A percentile compares a stretch with the other conserved stretches of the same genome.
Evolutionary conservation across 2,888 invertebrate species (phyloP).

Genomic region (Sesamia inferens): DNA sequence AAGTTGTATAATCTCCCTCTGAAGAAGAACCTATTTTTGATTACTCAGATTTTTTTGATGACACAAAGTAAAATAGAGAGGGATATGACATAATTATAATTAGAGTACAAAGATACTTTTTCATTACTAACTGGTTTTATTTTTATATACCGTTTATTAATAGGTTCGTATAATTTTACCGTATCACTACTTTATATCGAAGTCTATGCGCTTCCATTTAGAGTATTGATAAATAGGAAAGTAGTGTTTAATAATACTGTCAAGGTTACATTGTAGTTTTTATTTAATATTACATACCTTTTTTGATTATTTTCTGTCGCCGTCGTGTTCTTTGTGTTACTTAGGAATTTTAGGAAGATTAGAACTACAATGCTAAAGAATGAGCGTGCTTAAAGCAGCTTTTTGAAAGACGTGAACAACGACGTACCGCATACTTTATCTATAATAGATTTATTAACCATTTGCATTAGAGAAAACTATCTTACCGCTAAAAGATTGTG

Average conservation of each 20-base stretch:
- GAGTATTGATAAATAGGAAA: constrained; percentile 5
- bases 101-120: too few relatives aligned
- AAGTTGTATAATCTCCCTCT: constrained; percentile 16
- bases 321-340: constrained; percentile 1
- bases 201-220: neutral
- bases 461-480: constrained; percentile 32
- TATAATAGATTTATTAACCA: constrained; percentile 22
- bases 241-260: constrained; percentile 16
- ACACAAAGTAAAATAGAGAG: too few relatives aligned
- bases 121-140: neutral
- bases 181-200: too few relatives aligned
- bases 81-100: too few relatives aligned
- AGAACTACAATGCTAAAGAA: neutral
- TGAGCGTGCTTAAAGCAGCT: constrained; percentile 54
- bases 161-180: too few relatives aligned
- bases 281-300: neutral
- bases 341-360: too few relatives aligned
- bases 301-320: neutral
- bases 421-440: constrained; percentile 10
- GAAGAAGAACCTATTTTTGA: constrained; percentile 15
- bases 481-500: constrained; percentile 41
- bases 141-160: too few relatives aligned
- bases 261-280: constrained; percentile 12
- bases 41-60: neutral
- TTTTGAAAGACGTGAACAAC: constrained; percentile 11